Conservation (phyloP, 2,797 vertebrate species). For the Sebastes matsubarae region DNA sequence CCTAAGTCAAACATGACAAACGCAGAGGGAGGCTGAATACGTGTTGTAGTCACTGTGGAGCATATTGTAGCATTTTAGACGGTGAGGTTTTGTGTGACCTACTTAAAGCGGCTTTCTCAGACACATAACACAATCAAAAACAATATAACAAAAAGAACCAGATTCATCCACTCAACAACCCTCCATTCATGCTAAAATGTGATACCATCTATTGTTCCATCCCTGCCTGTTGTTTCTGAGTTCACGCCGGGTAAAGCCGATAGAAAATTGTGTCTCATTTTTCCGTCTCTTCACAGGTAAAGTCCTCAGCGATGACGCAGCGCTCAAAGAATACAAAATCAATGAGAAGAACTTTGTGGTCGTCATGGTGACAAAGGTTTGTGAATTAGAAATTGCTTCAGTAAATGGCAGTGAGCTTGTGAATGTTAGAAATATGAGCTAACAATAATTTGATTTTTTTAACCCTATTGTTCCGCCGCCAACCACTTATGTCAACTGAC, state of each 20-base stretch:
- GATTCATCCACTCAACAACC: neutral
- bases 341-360: slow-evolving; percentile 98
- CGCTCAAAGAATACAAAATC: slow-evolving; percentile 96
- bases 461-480: neutral
- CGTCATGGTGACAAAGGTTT: slow-evolving; percentile 97
- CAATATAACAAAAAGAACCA: neutral
- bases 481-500: neutral
- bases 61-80: neutral
- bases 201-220: slow-evolving; percentile 1
- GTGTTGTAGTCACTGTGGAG: neutral
- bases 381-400: slow-evolving; percentile 29
- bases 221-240: neutral
- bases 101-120: neutral
- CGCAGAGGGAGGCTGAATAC: neutral
- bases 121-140: neutral
- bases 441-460: neutral
- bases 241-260: neutral
- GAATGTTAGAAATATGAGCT: neutral
- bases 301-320: slow-evolving; percentile 94
- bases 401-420: neutral
- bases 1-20: neutral
- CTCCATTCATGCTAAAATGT: neutral
- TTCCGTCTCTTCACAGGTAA: slow-evolving; percentile 83
- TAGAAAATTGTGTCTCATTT: neutral
- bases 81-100: neutral